Conservation (phyloP, 2,797 vertebrate species). For the Hippocampus kuda region DNA sequence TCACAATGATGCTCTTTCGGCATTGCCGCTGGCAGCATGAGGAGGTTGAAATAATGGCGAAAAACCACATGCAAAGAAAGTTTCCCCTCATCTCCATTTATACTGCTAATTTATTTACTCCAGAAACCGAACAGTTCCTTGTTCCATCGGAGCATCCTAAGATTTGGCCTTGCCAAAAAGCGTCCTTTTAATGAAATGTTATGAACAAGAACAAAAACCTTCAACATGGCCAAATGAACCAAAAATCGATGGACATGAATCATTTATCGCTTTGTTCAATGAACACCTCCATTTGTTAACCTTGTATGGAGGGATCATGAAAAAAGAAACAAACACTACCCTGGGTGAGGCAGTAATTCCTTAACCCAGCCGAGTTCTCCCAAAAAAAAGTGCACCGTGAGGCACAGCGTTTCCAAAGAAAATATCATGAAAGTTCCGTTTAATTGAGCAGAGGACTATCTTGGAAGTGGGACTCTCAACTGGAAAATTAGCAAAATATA, state of each 20-base stretch:
- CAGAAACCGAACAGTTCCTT: background rate
- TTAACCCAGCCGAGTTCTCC: background rate
- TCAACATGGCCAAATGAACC: background rate
- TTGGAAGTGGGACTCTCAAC: background rate
- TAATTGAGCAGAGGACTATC: background rate
- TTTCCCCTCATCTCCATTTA: conserved; percentile 19
- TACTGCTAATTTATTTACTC: conserved; percentile 1
- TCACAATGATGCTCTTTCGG: conserved; percentile 25
- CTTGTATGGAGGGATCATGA: background rate
- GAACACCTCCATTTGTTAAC: background rate
- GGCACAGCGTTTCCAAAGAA: background rate
- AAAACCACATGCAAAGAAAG: conserved; percentile 22
- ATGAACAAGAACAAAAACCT: background rate
- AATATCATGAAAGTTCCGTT: background rate
- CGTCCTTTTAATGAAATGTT: background rate
- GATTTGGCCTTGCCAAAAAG: background rate
- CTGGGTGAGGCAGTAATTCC: no score
- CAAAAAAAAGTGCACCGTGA: background rate
- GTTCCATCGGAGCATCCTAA: background rate
- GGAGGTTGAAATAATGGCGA: conserved; percentile 25
- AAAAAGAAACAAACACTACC: no score
- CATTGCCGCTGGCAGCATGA: conserved; percentile 22
- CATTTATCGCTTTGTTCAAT: background rate
- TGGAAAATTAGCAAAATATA: conserved; percentile 6
- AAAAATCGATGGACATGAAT: background rate